These are phyloP conservation scores for Phaetusa simplex DNA, from an alignment of 2,113 vertebrate genomes.

Conservation along the genomic window DNA sequence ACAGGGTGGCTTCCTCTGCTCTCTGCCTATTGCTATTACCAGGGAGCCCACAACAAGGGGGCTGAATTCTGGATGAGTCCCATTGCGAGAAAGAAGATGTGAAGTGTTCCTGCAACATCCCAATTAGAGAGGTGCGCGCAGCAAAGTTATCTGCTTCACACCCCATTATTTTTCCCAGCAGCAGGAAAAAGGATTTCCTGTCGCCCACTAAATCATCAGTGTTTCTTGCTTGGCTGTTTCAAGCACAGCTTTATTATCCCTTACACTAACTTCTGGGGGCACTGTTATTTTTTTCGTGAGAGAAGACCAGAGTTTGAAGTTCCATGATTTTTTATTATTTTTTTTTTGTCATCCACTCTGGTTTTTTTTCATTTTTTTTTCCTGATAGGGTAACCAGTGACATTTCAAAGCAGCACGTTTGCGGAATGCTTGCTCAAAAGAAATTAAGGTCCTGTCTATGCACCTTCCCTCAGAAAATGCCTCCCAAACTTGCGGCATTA, in stretches of 20 bases:
- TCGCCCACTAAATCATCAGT: neutral
- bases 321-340: neutral
- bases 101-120: neutral
- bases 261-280: constrained; percentile 21
- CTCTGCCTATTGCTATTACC: neutral
- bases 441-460: constrained; percentile 11
- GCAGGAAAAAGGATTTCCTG: constrained; percentile 50
- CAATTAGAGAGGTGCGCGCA: neutral
- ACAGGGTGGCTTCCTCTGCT: neutral
- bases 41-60: neutral
- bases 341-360: neutral
- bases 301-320: neutral
- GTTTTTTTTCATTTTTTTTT: neutral
- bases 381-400: neutral
- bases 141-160: constrained; percentile 25
- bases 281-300: neutral
- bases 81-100: neutral
- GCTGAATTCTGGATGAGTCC: neutral
- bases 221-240: constrained; percentile 13
- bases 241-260: constrained; percentile 34
- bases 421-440: neutral
- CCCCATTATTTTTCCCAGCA: neutral
- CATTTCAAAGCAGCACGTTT: constrained; percentile 39
- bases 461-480: constrained; percentile 21
- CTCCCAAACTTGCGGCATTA: neutral